Conservation (phyloP, 2,888 invertebrate genomes). For the Epirrhoe alternata region DNA sequence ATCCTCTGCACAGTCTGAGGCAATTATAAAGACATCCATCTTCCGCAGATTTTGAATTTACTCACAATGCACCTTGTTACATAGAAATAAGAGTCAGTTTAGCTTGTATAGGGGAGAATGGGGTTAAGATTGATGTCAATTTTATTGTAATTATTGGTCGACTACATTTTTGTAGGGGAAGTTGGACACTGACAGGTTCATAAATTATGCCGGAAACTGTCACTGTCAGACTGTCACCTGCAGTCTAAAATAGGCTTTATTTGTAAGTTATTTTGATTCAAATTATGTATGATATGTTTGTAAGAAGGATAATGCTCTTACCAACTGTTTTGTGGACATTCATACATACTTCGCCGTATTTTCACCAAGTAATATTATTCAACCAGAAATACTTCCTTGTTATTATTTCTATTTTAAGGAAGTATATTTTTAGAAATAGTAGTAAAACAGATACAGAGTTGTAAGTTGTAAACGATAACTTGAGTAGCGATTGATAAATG, state of each 20-base stretch:
- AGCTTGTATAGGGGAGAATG: constrained; percentile 15
- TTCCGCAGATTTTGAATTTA: constrained; percentile 18
- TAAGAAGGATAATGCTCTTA: too few relatives aligned
- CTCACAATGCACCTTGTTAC: constrained; percentile 17
- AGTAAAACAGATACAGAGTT: constrained; percentile 18
- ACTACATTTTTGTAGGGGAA: constrained; percentile 29
- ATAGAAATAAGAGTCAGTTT: constrained; percentile 18
- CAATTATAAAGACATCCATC: constrained; percentile 44
- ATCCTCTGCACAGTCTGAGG: constrained; percentile 27
- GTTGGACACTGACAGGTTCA: constrained; percentile 22
- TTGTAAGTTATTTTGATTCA: not conserved
- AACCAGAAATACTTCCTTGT: not conserved
- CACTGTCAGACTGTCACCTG: not conserved
- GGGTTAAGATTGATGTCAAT: constrained; percentile 41
- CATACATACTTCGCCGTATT: too few relatives aligned
- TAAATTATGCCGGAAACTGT: constrained; percentile 8
- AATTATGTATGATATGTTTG: too few relatives aligned
- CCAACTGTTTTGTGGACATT: too few relatives aligned
- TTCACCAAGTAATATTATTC: too few relatives aligned
- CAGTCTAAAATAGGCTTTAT: not conserved
- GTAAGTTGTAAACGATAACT: constrained; percentile 20
- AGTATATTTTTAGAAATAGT: constrained; percentile 15
- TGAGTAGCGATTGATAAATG: constrained; percentile 7
- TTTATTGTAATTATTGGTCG: constrained; percentile 39
- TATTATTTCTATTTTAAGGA: constrained; percentile 1